These are phyloP conservation scores for Gasterosteus nipponicus DNA, from an alignment of 2,113 vertebrate species.

Conservation along the genomic window DNA sequence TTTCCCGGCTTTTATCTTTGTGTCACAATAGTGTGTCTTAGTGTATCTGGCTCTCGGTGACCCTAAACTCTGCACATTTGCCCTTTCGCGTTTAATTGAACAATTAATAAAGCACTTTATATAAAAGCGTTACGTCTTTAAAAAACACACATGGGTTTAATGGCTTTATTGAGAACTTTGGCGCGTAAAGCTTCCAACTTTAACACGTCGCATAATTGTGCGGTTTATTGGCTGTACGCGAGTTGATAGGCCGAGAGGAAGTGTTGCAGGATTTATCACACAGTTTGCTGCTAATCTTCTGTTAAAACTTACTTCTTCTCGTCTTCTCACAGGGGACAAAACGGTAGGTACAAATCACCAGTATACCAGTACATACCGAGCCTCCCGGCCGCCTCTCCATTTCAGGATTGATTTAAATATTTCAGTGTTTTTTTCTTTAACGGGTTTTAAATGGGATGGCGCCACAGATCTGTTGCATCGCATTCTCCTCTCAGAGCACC, in stretches of 20 bases:
- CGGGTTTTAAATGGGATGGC: background rate
- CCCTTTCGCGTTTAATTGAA: conserved; percentile 1
- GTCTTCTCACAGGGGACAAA: background rate
- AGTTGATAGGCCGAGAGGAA: background rate
- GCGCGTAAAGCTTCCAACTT: conserved; percentile 44
- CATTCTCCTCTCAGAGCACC: background rate
- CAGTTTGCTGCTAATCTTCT: conserved; percentile 35
- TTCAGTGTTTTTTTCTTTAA: background rate
- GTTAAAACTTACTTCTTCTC: background rate
- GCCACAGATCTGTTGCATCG: background rate
- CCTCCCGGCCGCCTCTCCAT: background rate
- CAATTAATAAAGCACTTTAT: background rate
- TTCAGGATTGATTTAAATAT: background rate
- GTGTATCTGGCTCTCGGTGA: background rate
- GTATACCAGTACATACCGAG: background rate
- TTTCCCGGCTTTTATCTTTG: background rate
- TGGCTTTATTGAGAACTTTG: conserved; percentile 1
- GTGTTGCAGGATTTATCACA: background rate
- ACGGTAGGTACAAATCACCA: background rate
- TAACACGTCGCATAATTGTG: conserved; percentile 34
- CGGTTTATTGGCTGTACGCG: background rate
- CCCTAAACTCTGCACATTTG: background rate
- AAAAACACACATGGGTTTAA: background rate
- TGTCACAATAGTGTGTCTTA: background rate
- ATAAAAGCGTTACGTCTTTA: background rate